These are phyloP conservation scores for Sylvilagus floridanus DNA, from an alignment of 2,797 vertebrate genomes.

Conservation along the genomic window DNA sequence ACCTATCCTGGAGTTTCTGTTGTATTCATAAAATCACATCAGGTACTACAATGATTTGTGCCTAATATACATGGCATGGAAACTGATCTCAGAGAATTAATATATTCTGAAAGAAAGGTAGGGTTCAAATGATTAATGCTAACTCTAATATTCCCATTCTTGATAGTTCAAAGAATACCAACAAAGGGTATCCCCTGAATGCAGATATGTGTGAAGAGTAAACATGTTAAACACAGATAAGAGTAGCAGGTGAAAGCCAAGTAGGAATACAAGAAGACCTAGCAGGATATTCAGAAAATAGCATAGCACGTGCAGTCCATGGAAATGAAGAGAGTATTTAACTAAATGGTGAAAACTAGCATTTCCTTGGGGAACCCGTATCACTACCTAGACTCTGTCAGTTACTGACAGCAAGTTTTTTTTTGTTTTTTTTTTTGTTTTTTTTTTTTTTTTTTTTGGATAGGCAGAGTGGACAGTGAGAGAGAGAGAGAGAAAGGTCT, in stretches of 20 bases:
- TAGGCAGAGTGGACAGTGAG: too few species aligned
- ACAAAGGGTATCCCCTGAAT: not conserved
- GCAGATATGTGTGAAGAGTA: not conserved
- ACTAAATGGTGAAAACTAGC: not conserved
- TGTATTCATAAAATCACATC: not conserved
- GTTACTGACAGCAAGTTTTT: not conserved
- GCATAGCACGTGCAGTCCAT: not conserved
- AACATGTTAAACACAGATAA: not conserved
- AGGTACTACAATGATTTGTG: not conserved
- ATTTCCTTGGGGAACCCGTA: not conserved
- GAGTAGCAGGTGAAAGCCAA: not conserved
- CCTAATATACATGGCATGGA: not conserved
- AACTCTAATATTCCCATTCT: not conserved
- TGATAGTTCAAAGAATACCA: constrained; percentile 25
- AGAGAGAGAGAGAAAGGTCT: too few species aligned
- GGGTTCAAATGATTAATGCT: not conserved
- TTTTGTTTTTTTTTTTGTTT: too few species aligned
- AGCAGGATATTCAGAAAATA: not conserved
- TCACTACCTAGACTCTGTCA: not conserved
- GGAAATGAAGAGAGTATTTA: constrained; percentile 5
- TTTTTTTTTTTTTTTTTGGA: too few species aligned
- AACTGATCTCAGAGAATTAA: not conserved
- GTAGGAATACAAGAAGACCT: not conserved
- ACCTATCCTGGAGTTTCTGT: not conserved
- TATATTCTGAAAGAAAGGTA: not conserved